A percentile compares a stretch with the other conserved stretches of the same genome.
phyloP scores from a whole-genome alignment of 2,888 invertebrate genomes.

The Athripsodes cinereus region DNA sequence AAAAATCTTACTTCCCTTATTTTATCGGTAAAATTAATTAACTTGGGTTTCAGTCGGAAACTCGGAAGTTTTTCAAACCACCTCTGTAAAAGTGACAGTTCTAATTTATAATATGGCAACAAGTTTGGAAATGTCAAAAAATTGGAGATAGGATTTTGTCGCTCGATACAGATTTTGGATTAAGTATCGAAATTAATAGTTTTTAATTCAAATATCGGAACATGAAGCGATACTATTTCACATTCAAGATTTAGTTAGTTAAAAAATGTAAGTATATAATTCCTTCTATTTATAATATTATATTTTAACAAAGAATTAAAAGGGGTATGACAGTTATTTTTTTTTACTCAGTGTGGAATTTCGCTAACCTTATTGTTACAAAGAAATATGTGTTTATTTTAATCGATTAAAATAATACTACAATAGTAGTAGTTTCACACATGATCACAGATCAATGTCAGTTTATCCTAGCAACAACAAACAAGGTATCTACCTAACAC shows the following conservation, averaged over 20 bases:
- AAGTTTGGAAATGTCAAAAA: constrained; percentile 20
- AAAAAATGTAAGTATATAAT: neutral
- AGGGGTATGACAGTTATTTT: neutral
- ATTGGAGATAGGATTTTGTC: constrained; percentile 5
- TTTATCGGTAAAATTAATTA: too few species aligned
- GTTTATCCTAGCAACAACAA: neutral
- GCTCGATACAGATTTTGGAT: neutral
- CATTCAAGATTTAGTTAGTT: neutral
- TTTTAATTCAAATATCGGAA: too few species aligned
- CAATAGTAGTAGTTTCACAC: neutral
- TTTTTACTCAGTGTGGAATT: neutral
- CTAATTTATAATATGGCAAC: constrained; percentile 10
- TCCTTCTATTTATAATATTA: too few species aligned
- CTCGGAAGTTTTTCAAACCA: too few species aligned
- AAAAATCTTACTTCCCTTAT: too few species aligned
- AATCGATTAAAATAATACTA: neutral
- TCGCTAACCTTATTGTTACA: neutral
- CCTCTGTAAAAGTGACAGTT: neutral
- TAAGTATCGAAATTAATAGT: neutral
- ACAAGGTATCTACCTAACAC: neutral
- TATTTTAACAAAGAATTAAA: too few species aligned
- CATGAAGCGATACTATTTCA: neutral
- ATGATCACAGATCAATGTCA: neutral
- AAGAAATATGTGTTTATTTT: neutral
- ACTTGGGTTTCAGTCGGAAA: too few species aligned